A percentile compares a stretch with the other conserved stretches of the same genome.
phyloP scores from a whole-genome alignment of 2,113 vertebrate genomes.

The Platysteira castanea region DNA sequence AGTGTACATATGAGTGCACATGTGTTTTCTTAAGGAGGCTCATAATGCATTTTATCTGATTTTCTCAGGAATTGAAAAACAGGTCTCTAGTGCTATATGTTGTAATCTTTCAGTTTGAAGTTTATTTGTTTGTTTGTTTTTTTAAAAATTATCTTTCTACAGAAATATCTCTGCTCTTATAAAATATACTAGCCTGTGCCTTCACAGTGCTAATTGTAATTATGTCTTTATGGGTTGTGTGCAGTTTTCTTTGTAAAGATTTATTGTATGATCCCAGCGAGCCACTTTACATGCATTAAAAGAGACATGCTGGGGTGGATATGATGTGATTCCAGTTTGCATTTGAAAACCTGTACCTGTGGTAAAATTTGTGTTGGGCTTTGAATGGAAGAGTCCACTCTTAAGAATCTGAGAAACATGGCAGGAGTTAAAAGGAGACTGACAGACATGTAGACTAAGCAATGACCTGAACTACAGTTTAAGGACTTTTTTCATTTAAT shows the following conservation, averaged over 20 bases:
- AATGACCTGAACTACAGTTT: neutral
- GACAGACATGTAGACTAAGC: neutral
- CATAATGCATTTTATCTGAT: neutral
- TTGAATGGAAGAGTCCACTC: neutral
- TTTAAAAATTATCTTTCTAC: neutral
- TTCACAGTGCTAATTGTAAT: neutral
- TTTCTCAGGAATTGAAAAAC: neutral
- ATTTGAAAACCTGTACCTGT: neutral
- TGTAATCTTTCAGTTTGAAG: neutral
- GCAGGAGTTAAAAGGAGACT: neutral
- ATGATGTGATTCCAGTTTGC: neutral
- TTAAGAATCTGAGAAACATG: neutral
- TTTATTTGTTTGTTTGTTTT: neutral
- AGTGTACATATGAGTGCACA: neutral
- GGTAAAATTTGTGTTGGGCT: neutral
- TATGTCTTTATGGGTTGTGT: neutral
- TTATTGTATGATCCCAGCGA: neutral
- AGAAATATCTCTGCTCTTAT: neutral
- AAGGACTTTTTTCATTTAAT: neutral
- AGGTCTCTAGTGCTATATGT: neutral
- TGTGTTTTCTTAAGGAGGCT: neutral
- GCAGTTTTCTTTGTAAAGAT: neutral
- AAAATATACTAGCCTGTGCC: neutral
- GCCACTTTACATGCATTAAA: neutral
- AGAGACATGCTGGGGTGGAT: neutral